These are phyloP conservation scores for Rhingia rostrata DNA, from an alignment of 2,888 invertebrate genomes.

Conservation along the genomic window DNA sequence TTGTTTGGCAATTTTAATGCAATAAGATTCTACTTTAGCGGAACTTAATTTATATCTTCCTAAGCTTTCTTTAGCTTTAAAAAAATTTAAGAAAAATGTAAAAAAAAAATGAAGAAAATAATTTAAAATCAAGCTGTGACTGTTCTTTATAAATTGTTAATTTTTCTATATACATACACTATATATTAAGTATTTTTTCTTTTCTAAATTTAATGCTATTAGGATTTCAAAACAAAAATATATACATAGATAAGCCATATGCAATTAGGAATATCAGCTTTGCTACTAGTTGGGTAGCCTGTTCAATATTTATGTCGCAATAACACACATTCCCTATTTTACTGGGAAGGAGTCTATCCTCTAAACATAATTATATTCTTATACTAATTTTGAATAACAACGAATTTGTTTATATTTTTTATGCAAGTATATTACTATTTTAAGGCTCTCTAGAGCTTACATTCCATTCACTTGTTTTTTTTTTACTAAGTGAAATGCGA, in stretches of 20 bases:
- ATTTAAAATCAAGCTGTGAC: slow-evolving; percentile 53
- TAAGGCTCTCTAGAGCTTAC: background rate
- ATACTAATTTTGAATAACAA: slow-evolving; percentile 12
- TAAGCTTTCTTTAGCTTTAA: slow-evolving; percentile 43
- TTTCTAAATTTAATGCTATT: background rate
- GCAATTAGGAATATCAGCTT: no score
- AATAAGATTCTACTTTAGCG: slow-evolving; percentile 38
- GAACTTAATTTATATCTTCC: slow-evolving; percentile 53
- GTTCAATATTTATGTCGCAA: background rate
- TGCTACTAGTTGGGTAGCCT: no score
- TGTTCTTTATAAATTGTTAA: slow-evolving; percentile 49
- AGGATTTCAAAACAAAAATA: background rate
- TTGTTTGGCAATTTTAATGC: slow-evolving; percentile 58
- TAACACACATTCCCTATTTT: background rate
- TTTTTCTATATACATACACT: slow-evolving; percentile 17
- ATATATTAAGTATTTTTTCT: slow-evolving; percentile 7
- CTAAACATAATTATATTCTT: background rate
- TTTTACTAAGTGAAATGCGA: no score
- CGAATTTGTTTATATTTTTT: slow-evolving; percentile 31
- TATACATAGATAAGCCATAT: background rate
- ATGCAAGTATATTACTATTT: background rate
- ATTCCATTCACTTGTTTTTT: background rate
- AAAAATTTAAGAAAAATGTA: slow-evolving; percentile 1
- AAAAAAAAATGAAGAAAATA: background rate
- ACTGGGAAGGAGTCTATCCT: no score